These are phyloP conservation scores for Drosophila kokeensis DNA, from an alignment of 2,888 invertebrate species.

Conservation along the genomic window DNA sequence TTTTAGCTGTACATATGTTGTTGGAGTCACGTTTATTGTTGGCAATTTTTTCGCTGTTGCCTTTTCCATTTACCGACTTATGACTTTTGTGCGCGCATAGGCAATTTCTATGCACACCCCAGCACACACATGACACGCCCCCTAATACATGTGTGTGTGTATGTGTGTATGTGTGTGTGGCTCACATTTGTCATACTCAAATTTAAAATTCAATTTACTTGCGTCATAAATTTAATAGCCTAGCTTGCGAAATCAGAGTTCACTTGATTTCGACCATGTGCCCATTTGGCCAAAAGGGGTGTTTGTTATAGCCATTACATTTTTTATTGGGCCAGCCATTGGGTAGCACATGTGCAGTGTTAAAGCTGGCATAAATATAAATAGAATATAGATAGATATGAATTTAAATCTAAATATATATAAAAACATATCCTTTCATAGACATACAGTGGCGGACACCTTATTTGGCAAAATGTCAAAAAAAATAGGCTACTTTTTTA, in stretches of 20 bases:
- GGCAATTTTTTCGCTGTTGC: constrained; percentile 54
- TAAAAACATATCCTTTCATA: background rate
- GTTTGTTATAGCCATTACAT: constrained; percentile 10
- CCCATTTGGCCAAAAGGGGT: constrained; percentile 37
- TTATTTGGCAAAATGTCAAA: too few species aligned
- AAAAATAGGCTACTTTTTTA: too few species aligned
- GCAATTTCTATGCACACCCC: constrained; percentile 67
- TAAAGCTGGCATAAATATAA: background rate
- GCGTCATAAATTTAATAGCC: constrained; percentile 81
- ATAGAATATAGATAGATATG: background rate
- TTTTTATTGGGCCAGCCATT: constrained; percentile 15
- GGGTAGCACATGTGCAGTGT: background rate
- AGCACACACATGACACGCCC: constrained; percentile 1
- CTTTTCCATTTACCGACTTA: constrained; percentile 64
- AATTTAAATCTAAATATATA: background rate
- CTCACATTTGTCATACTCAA: constrained; percentile 83
- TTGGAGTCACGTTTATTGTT: constrained; percentile 70
- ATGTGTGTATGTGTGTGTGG: constrained; percentile 8
- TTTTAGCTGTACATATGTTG: constrained; percentile 52
- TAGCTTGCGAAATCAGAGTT: constrained; percentile 37
- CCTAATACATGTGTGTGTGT: constrained; percentile 27
- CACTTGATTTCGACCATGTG: constrained; percentile 59
- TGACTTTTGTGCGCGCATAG: constrained; percentile 75
- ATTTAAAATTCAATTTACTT: constrained; percentile 84
- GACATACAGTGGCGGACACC: too few species aligned